Conservation (phyloP, 2,888 invertebrate genomes). For the Platerodrilus igneus region DNA sequence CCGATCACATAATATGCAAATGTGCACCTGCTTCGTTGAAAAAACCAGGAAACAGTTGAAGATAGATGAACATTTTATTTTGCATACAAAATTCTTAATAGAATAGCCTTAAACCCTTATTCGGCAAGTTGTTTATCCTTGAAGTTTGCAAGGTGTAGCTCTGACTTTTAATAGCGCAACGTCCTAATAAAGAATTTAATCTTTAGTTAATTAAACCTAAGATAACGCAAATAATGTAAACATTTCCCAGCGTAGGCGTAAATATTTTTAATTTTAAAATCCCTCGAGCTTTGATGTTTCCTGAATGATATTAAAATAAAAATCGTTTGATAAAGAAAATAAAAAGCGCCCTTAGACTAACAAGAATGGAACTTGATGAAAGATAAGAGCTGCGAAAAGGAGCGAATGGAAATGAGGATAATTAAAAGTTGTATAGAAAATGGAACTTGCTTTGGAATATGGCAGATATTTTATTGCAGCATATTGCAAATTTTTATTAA, state of each 20-base stretch:
- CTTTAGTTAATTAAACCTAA: slow-evolving; percentile 4
- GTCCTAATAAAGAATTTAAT: slow-evolving; percentile 5
- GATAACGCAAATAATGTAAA: too few relatives aligned
- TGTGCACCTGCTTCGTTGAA: slow-evolving; percentile 15
- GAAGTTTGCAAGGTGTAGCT: slow-evolving; percentile 15
- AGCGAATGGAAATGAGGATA: slow-evolving; percentile 43
- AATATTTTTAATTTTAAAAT: slow-evolving; percentile 26
- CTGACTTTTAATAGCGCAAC: slow-evolving; percentile 12
- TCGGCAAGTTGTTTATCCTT: slow-evolving; percentile 8
- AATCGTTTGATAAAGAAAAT: slow-evolving; percentile 38
- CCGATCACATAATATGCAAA: slow-evolving; percentile 16
- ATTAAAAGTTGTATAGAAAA: slow-evolving; percentile 39
- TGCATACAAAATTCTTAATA: slow-evolving; percentile 14
- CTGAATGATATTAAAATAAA: slow-evolving; percentile 35
- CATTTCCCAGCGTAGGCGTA: slow-evolving; percentile 9
- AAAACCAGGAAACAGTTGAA: slow-evolving; percentile 12
- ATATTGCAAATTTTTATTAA: too few relatives aligned
- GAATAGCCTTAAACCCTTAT: slow-evolving; percentile 12
- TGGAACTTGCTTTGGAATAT: slow-evolving; percentile 21
- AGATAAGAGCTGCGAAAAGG: slow-evolving; percentile 41
- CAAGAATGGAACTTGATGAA: slow-evolving; percentile 42
- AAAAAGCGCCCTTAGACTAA: slow-evolving; percentile 34
- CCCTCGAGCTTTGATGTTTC: slow-evolving; percentile 33
- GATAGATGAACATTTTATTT: slow-evolving; percentile 14
- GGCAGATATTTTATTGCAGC: too few relatives aligned